These are phyloP conservation scores for Halictus quadricinctus DNA, from an alignment of 2,888 invertebrate genomes.

Conservation along the genomic window DNA sequence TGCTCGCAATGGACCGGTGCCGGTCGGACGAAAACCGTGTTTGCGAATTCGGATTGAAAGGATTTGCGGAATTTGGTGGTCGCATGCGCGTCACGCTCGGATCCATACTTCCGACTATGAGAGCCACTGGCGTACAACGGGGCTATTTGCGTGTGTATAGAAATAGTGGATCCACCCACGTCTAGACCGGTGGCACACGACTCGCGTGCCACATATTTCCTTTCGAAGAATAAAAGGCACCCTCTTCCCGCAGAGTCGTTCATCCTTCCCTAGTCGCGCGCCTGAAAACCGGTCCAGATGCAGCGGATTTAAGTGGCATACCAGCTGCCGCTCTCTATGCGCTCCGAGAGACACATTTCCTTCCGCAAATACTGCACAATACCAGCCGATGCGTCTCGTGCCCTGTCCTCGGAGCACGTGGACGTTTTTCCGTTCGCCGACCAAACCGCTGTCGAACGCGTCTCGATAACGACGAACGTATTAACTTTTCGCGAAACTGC, in stretches of 20 bases:
- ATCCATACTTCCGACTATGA: constrained; percentile 13
- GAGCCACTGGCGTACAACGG: constrained; percentile 43
- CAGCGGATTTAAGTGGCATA: constrained; percentile 64
- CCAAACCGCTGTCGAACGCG: background rate
- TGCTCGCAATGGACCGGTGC: background rate
- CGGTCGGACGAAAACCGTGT: background rate
- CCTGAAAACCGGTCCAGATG: constrained; percentile 65
- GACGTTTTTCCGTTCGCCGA: constrained; percentile 1
- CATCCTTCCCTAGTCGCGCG: constrained; percentile 38
- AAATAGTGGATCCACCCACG: constrained; percentile 53
- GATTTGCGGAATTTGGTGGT: background rate
- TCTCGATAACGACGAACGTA: background rate
- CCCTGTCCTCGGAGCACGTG: background rate
- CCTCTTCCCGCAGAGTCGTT: constrained; percentile 53
- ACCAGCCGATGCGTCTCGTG: background rate
- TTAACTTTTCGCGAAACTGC: background rate
- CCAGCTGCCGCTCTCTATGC: constrained; percentile 55
- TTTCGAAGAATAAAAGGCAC: constrained; percentile 46
- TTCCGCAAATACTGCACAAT: constrained; percentile 33
- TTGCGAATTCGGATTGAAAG: background rate
- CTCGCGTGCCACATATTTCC: constrained; percentile 61
- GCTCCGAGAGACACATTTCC: constrained; percentile 40
- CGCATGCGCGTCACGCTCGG: background rate
- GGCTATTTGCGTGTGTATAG: constrained; percentile 44
- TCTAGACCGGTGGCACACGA: constrained; percentile 57